Percentiles rank a stretch among this genome's conserved stretches.
Conservation (phyloP, 2,797 vertebrate genomes). For the Glyptemys insculpta region DNA sequence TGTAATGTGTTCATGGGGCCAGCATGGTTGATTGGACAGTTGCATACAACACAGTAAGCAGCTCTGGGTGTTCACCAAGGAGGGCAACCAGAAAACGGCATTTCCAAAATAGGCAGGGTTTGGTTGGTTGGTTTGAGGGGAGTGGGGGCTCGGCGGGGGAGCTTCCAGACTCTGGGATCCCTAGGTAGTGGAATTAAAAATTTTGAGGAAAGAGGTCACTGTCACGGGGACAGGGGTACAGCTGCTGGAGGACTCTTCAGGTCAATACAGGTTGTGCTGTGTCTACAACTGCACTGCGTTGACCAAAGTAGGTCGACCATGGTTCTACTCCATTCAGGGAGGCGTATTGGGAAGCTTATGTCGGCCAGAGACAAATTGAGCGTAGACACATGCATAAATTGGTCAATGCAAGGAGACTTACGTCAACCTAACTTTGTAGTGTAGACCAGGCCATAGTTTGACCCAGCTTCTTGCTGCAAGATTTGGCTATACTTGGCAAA, state of each 20-base stretch:
- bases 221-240: not conserved
- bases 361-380: not conserved
- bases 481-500: not conserved
- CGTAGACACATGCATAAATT: not conserved
- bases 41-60: not conserved
- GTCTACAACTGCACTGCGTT: not conserved
- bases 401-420: not conserved
- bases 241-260: not conserved
- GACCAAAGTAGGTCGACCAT: not conserved
- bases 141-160: accelerated
- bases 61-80: not conserved
- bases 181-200: not conserved
- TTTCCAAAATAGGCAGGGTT: not conserved
- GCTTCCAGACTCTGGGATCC: not conserved
- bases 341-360: not conserved
- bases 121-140: not conserved
- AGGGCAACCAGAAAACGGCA: not conserved
- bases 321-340: not conserved
- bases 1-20: not conserved
- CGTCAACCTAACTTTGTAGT: not conserved
- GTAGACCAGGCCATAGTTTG: not conserved
- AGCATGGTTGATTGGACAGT: not conserved
- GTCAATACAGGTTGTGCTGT: not conserved
- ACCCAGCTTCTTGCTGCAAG: not conserved
- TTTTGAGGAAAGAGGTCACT: not conserved